These are phyloP conservation scores for Chitala chitala DNA, from an alignment of 2,113 vertebrate genomes.

Conservation along the genomic window DNA sequence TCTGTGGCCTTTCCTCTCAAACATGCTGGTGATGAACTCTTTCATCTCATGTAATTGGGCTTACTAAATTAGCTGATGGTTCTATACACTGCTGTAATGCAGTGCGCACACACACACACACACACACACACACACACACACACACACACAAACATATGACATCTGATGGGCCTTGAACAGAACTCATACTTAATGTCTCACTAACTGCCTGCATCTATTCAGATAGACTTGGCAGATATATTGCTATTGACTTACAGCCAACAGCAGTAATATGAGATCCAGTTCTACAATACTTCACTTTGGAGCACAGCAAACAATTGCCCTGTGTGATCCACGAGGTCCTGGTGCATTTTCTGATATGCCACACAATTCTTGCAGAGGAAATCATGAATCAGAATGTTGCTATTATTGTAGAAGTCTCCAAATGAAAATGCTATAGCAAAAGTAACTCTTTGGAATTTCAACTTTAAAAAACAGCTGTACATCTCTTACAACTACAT, in stretches of 20 bases:
- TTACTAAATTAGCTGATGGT: constrained; percentile 11
- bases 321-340: not conserved
- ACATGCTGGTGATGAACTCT: not conserved
- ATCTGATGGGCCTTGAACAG: constrained; percentile 6
- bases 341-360: not conserved
- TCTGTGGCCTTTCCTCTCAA: not conserved
- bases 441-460: too few species aligned
- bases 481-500: too few species aligned
- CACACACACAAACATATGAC: not conserved
- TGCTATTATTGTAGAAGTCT: constrained; percentile 1
- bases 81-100: not conserved
- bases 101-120: too few species aligned
- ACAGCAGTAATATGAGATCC: not conserved
- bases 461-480: not conserved
- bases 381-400: not conserved
- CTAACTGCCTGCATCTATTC: constrained; percentile 8
- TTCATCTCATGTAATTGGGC: not conserved
- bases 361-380: not conserved
- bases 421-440: not conserved
- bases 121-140: too few species aligned
- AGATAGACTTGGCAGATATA: constrained; percentile 16
- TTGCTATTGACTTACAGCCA: constrained; percentile 18
- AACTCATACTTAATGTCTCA: constrained; percentile 7
- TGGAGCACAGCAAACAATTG: not conserved
- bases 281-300: not conserved